Conservation (phyloP, 2,113 vertebrate species). For the Coreoperca whiteheadi region DNA sequence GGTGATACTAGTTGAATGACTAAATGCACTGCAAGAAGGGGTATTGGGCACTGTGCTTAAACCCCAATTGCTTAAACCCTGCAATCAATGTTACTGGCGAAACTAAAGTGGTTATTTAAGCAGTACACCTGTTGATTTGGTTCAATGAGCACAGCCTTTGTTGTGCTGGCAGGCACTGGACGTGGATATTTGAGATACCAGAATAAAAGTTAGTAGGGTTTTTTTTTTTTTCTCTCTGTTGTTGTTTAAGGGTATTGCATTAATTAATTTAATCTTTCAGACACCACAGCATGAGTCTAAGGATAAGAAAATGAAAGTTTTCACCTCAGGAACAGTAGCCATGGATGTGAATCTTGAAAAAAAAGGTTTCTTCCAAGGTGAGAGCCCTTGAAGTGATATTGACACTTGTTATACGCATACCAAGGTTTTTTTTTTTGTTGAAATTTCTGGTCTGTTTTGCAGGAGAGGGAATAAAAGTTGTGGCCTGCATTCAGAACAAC, state of each 20-base stretch:
- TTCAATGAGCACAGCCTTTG: neutral
- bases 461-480: slow-evolving; percentile 77
- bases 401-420: neutral
- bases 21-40: neutral
- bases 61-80: neutral
- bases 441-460: slow-evolving; percentile 5
- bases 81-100: neutral
- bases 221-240: neutral
- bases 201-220: neutral
- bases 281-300: slow-evolving; percentile 69
- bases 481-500: slow-evolving; percentile 73
- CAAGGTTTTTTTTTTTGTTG: neutral
- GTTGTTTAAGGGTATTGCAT: neutral
- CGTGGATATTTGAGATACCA: neutral
- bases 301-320: slow-evolving; percentile 76
- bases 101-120: neutral
- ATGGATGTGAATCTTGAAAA: slow-evolving; percentile 80
- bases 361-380: slow-evolving; percentile 72
- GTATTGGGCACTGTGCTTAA: neutral
- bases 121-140: neutral
- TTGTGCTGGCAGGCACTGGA: neutral
- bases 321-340: slow-evolving; percentile 74
- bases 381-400: neutral
- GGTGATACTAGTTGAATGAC: neutral
- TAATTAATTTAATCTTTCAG: slow-evolving; percentile 55